Evolutionary conservation across 1,140 invertebrate genomes (phyloP), one percentile per base, ranked within the genome.

Genomic region (Cecropterus lyciades): DNA sequence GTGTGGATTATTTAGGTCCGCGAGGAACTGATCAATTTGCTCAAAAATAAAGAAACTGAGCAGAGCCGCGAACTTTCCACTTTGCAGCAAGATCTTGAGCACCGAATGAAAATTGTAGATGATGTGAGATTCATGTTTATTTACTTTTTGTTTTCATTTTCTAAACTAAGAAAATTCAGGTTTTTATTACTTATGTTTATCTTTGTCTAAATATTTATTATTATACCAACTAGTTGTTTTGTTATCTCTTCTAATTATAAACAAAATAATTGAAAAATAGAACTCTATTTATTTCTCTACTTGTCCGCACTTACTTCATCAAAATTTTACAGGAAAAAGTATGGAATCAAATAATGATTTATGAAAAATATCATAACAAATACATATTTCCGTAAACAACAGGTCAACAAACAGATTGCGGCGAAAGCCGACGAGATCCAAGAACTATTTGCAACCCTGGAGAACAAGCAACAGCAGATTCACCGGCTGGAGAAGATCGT

Each of bases 401-500:
- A 94, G 93, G 86, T 94, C 3, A 92, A 86, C 57, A 91, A 93
- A 67, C 86, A 94, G 72, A 91, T 94, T 67, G 80, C 82, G 0
- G 84, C 91, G 0, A 94, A 93, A 63, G 89, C 92, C 0, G 93
- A 94, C 13, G 92, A 94, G 59, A 93, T 94, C 11, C 89, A 93
- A 37, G 92, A 94, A 56, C 66, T 94, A 1, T 93, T 93, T 42
- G 60, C 76, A 0, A 92, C 92, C 0, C 73, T 95, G 2, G 92
- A 93, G 49, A 85, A 77, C 10, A 95, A 95, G 51, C 94, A 95
- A 73, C 81, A 88, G 56, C 93, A 95, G 70, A 87, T 95, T 13
- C 92, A 90, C 57, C 84, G 89, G 27, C 70, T 95, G 55, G 94
- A 95, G 65, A 93, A 94, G 67, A 89, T 93, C 5, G 93, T 95